Conservation (phyloP, 2,797 vertebrate species). For the Xiphophorus birchmanni region DNA sequence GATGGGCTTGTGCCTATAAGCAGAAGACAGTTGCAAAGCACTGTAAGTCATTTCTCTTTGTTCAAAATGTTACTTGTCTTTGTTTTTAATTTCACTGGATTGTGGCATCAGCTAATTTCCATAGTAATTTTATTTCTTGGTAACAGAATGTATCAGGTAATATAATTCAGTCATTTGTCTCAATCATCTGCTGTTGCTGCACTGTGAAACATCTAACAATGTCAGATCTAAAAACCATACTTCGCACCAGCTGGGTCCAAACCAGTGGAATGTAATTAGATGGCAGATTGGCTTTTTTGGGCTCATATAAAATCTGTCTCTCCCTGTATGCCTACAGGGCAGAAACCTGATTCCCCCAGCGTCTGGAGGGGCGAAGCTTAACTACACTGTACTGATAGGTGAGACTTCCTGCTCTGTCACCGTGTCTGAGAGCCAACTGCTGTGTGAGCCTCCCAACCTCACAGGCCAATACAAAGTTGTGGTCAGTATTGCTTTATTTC, state of each 20-base stretch:
- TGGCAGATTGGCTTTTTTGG: conserved; percentile 35
- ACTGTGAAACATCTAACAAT: conserved; percentile 26
- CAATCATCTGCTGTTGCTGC: conserved; percentile 41
- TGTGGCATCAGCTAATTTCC: conserved; percentile 3
- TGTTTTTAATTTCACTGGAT: conserved; percentile 1
- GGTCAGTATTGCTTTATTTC: conserved; percentile 65
- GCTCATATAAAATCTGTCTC: conserved; percentile 27
- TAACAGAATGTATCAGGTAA: conserved; percentile 6
- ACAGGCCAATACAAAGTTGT: conserved; percentile 95
- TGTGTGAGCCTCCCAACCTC: conserved; percentile 95
- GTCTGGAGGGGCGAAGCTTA: conserved; percentile 93
- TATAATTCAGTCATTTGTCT: conserved; percentile 1
- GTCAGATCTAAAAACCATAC: conserved; percentile 47
- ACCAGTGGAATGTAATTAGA: conserved; percentile 40
- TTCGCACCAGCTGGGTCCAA: conserved; percentile 47
- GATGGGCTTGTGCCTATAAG: background rate
- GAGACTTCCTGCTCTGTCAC: conserved; percentile 95
- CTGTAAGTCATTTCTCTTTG: background rate
- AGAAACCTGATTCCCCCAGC: conserved; percentile 95
- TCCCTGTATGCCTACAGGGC: conserved; percentile 81
- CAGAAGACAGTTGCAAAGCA: background rate
- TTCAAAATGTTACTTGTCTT: background rate
- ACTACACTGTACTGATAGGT: conserved; percentile 96
- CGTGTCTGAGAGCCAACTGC: conserved; percentile 94
- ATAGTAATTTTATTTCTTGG: conserved; percentile 1